phyloP scores from a whole-genome alignment of 2,888 invertebrate species.

The Atethmia centrago region DNA sequence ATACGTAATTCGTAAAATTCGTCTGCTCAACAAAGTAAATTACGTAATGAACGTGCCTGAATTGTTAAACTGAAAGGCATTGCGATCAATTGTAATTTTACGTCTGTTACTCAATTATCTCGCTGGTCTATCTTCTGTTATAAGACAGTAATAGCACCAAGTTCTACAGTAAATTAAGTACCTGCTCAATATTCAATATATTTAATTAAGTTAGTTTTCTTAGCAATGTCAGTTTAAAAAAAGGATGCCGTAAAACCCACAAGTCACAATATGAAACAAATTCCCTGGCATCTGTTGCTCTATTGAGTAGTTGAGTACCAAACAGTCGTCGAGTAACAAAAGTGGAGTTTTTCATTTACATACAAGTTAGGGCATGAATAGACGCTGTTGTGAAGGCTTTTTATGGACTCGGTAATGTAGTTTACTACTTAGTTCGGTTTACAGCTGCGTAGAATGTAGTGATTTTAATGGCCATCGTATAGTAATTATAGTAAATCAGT shows the following conservation, averaged over 20 bases:
- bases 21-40: no score
- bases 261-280: slow-evolving; percentile 17
- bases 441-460: slow-evolving; percentile 13
- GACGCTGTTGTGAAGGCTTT: slow-evolving; percentile 40
- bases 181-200: not conserved
- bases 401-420: slow-evolving; percentile 41
- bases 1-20: no score
- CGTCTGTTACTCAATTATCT: no score
- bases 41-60: no score
- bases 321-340: slow-evolving; percentile 48
- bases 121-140: no score
- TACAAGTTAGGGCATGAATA: slow-evolving; percentile 61
- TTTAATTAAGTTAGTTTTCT: not conserved
- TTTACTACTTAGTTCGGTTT: slow-evolving; percentile 25
- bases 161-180: not conserved
- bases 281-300: slow-evolving; percentile 59
- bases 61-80: no score
- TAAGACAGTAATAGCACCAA: not conserved
- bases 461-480: slow-evolving; percentile 3
- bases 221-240: not conserved
- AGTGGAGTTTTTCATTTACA: slow-evolving; percentile 57
- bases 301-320: slow-evolving; percentile 42
- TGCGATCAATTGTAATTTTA: no score
- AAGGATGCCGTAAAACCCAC: slow-evolving; percentile 3
- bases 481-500: slow-evolving; percentile 13